A percentile compares a stretch with the other conserved stretches of the same genome.
Evolutionary conservation across 1,140 invertebrate genomes (phyloP).

Genomic region (Heliothis virescens): DNA sequence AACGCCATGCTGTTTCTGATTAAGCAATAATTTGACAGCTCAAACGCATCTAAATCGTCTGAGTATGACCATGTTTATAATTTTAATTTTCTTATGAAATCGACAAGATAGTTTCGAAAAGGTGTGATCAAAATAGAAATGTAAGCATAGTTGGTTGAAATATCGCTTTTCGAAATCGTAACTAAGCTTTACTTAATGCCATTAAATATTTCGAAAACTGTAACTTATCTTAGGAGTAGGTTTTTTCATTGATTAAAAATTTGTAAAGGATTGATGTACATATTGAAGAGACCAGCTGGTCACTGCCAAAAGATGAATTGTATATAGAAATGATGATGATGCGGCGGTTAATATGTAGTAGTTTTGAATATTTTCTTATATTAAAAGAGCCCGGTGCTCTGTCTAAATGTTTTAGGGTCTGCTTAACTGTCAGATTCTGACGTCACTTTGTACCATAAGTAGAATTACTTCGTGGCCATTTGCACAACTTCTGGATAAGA

Average conservation of each 20-base stretch:
- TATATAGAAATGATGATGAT: slow-evolving; percentile 53
- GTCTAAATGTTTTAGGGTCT: not conserved
- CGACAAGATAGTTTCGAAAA: not conserved
- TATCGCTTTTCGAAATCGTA: slow-evolving; percentile 32
- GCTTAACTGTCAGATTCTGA: not conserved
- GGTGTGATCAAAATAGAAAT: slow-evolving; percentile 13
- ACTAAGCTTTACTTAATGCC: slow-evolving; percentile 56
- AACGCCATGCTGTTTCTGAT: not conserved
- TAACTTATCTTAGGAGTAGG: slow-evolving; percentile 53
- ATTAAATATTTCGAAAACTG: slow-evolving; percentile 46
- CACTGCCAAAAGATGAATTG: slow-evolving; percentile 71
- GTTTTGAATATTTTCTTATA: slow-evolving; percentile 29
- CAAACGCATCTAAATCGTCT: slow-evolving; percentile 33
- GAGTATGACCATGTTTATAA: slow-evolving; percentile 1
- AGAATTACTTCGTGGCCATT: not conserved
- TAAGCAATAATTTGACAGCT: not conserved
- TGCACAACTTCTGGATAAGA: too few species aligned
- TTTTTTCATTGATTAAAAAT: slow-evolving; percentile 32
- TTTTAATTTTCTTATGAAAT: slow-evolving; percentile 3
- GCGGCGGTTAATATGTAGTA: slow-evolving; percentile 7
- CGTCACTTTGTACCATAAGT: not conserved
- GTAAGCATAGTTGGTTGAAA: slow-evolving; percentile 25
- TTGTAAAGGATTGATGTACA: slow-evolving; percentile 59
- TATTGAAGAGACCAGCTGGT: slow-evolving; percentile 66
- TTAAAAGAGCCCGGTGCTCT: not conserved